A percentile compares a stretch with the other conserved stretches of the same genome.
phyloP scores from a whole-genome alignment of 2,113 vertebrate genomes.

The Mirza zaza region DNA sequence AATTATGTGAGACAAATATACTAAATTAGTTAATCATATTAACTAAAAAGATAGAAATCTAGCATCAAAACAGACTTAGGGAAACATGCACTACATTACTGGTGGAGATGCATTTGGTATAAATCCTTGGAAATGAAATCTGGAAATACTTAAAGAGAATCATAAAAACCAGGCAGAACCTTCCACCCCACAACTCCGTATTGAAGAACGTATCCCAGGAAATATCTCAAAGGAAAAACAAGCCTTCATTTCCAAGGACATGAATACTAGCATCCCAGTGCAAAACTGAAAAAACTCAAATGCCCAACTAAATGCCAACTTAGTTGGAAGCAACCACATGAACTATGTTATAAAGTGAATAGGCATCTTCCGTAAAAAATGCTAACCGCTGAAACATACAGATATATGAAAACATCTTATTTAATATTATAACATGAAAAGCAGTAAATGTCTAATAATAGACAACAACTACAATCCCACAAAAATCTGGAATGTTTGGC shows the following conservation, averaged over 20 bases:
- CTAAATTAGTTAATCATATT: neutral
- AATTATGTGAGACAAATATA: neutral
- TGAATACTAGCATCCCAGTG: accelerated
- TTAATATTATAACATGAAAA: accelerated
- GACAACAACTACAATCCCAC: neutral
- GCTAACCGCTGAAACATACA: neutral
- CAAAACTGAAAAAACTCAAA: neutral
- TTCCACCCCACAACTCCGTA: neutral
- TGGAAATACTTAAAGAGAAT: neutral
- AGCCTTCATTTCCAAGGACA: neutral
- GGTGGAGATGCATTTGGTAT: neutral
- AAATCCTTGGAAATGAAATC: neutral
- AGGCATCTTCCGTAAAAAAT: neutral
- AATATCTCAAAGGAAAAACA: neutral
- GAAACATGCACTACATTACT: accelerated
- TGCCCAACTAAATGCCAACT: too few relatives aligned
- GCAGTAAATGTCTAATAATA: accelerated
- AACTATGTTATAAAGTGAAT: neutral
- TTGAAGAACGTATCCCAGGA: neutral
- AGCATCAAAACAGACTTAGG: neutral
- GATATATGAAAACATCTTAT: accelerated
- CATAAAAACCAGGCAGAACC: neutral
- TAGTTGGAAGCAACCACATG: too few relatives aligned
- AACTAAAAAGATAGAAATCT: neutral
- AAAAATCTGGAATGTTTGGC: neutral